Conservation (phyloP, 2,888 invertebrate species). For the Phasia obesa region DNA sequence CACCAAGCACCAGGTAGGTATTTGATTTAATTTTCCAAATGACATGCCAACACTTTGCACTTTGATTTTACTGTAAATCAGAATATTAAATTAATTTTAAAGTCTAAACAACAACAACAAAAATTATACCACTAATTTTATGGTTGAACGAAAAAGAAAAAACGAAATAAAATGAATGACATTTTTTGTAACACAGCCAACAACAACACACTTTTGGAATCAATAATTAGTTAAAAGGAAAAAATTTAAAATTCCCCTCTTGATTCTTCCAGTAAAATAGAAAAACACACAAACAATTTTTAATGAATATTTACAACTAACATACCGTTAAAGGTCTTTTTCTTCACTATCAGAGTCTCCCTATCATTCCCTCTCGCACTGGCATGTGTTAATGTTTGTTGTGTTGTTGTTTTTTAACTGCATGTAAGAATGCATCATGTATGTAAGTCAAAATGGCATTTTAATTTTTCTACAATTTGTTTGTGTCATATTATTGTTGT, state of each 20-base stretch:
- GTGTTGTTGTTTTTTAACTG: constrained; percentile 2
- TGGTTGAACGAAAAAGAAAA: neutral
- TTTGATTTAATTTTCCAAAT: constrained; percentile 27
- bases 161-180: constrained; percentile 1
- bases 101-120: neutral
- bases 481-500: constrained; percentile 54
- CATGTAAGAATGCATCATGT: constrained; percentile 53
- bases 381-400: neutral
- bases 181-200: neutral
- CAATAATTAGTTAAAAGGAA: constrained; percentile 59
- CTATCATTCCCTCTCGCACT: neutral
- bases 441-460: constrained; percentile 69
- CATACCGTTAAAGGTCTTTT: constrained; percentile 31
- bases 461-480: constrained; percentile 67
- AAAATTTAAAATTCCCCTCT: constrained; percentile 40
- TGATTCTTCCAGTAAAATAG: neutral
- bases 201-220: constrained; percentile 40
- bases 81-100: constrained; percentile 7
- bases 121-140: constrained; percentile 46
- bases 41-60: constrained; percentile 62
- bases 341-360: neutral
- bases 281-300: neutral
- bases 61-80: constrained; percentile 21
- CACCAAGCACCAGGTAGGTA: too few relatives aligned
- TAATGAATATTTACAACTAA: constrained; percentile 54